phyloP scores from a whole-genome alignment of 2,113 vertebrate species.

The Oncorhynchus mykiss region DNA sequence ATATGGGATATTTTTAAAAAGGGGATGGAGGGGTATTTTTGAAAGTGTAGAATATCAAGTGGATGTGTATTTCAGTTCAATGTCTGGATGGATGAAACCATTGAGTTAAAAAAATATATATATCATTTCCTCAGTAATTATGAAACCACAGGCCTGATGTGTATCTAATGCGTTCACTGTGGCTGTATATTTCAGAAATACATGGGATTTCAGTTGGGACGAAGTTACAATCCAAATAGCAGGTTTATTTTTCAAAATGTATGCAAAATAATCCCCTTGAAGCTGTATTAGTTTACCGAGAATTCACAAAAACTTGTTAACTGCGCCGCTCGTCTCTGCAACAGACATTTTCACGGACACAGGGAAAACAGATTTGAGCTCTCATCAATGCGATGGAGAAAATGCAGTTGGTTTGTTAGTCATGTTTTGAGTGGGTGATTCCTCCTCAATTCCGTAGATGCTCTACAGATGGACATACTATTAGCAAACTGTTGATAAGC shows the following conservation, averaged over 20 bases:
- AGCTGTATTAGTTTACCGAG: neutral
- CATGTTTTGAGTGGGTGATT: too few species aligned
- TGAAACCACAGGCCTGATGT: slow-evolving; percentile 9
- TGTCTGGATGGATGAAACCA: slow-evolving; percentile 8
- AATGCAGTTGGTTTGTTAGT: too few species aligned
- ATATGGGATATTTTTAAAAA: slow-evolving; percentile 1
- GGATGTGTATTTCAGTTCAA: slow-evolving; percentile 15
- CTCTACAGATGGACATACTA: too few species aligned
- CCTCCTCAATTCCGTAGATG: too few species aligned
- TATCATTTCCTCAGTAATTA: slow-evolving; percentile 16
- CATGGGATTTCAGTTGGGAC: neutral
- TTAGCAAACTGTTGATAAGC: too few species aligned
- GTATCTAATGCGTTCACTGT: slow-evolving; percentile 4
- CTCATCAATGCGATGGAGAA: neutral
- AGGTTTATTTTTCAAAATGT: too few species aligned
- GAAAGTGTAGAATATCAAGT: neutral
- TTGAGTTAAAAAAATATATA: neutral
- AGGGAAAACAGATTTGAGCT: neutral
- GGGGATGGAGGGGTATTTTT: too few species aligned
- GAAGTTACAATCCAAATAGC: neutral
- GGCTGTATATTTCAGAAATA: slow-evolving; percentile 11
- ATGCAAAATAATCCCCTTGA: too few species aligned
- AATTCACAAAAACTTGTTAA: neutral
- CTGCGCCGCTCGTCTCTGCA: neutral
- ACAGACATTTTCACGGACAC: neutral